A percentile compares a stretch with the other conserved stretches of the same genome.
Conservation (phyloP, 2,113 vertebrate genomes). For the Pristiophorus japonicus region DNA sequence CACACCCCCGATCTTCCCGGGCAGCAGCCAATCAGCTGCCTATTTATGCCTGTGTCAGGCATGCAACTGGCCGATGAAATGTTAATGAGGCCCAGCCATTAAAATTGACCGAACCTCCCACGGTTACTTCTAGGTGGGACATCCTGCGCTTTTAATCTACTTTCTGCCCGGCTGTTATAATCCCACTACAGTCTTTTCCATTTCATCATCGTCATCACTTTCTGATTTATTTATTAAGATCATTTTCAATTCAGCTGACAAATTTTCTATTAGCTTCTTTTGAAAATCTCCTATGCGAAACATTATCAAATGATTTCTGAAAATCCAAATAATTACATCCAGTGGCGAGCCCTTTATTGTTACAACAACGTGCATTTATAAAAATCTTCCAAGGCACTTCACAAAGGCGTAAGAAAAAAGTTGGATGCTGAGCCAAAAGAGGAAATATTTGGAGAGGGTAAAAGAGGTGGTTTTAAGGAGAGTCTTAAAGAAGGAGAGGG, state of each 20-base stretch:
- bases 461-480: not conserved
- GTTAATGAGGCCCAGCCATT: not conserved
- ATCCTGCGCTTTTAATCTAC: too few relatives aligned
- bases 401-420: not conserved
- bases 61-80: not conserved
- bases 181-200: too few relatives aligned
- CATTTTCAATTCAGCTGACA: not conserved
- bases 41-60: not conserved
- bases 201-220: too few relatives aligned
- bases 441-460: not conserved
- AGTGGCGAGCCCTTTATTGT: not conserved
- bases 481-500: not conserved
- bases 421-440: not conserved
- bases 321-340: not conserved
- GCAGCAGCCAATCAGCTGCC: not conserved
- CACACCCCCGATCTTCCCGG: not conserved
- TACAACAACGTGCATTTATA: not conserved
- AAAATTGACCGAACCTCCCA: not conserved
- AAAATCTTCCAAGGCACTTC: not conserved
- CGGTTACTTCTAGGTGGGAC: too few relatives aligned
- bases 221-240: not conserved
- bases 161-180: too few relatives aligned
- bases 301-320: not conserved
- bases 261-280: not conserved
- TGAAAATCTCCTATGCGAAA: not conserved